phyloP scores from a whole-genome alignment of 2,797 vertebrate genomes.

The Mico argentatus region DNA sequence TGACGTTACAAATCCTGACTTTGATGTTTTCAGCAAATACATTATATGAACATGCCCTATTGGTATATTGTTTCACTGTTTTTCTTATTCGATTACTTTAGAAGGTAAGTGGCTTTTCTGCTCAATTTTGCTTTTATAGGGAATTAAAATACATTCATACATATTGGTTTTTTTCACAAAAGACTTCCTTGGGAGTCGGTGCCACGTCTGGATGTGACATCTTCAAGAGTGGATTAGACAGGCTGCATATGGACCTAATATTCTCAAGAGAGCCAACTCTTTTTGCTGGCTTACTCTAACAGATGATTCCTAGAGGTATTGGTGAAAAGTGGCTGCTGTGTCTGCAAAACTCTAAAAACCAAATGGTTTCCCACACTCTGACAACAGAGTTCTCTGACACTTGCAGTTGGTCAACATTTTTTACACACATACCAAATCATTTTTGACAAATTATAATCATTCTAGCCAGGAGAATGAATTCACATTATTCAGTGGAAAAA shows the following conservation, averaged over 20 bases:
- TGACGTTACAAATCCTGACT: no score
- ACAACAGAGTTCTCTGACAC: not conserved
- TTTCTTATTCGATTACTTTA: not conserved
- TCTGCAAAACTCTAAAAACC: not conserved
- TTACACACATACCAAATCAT: not conserved
- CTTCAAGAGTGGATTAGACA: not conserved
- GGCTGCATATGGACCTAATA: not conserved
- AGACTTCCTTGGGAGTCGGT: not conserved
- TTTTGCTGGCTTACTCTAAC: constrained; percentile 12
- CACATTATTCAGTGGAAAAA: not conserved
- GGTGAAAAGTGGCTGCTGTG: not conserved
- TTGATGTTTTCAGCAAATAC: not conserved
- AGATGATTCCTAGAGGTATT: not conserved
- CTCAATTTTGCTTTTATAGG: not conserved
- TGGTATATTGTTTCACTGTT: not conserved
- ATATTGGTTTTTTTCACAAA: not conserved
- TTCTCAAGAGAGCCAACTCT: not conserved
- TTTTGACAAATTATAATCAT: not conserved
- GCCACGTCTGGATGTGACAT: not conserved
- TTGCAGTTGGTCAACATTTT: not conserved
- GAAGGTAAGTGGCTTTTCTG: not conserved
- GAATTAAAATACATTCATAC: not conserved
- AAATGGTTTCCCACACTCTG: not conserved
- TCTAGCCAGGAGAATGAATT: not conserved
- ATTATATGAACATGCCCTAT: not conserved